Base-by-base conservation (phyloP, 2,888 invertebrate genomes). In the Acanthosoma haemorrhoidale region DNA sequence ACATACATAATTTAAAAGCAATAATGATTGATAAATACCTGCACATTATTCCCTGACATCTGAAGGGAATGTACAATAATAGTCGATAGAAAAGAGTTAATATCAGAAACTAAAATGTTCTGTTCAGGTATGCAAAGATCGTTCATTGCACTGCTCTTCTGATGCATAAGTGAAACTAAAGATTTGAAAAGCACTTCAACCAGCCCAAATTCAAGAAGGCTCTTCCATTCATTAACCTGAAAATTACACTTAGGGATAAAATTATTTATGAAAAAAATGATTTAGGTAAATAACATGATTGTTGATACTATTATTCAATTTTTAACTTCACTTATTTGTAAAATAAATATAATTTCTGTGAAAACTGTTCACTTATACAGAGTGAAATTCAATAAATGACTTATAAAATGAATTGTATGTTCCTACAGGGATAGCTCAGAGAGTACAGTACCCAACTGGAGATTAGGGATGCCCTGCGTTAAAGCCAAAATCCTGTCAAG, bases 191-290 rank as follows among this genome's bases (percentile, higher is more conserved):
- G 72, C 2, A 80, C 79, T 73, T 83, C 83, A 13, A 81, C 76
- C 16, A 83, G 75, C 6, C 83, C 83, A 76, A 80, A 80, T 38
- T 83, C 82, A 60, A 83, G 73, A 29, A 83, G 75, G 13, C 77
- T 76, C 70, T 78, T 70, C 73, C 73, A 73, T 78, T 41, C 72
- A 25, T 61, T 75, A 73, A 79, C 80, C 80, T 81, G 74, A 29
- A 63, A 74, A 36, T 69, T 36, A 70, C 18, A 34, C 18, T 41
- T 41, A 41, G 11, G 11, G 5, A 8, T 3, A 15, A 16, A 18
- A 43, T 18, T 16, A 1, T 9, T 4, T 18, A 21, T 43, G 9
- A 43, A 43, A 43, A 18, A 9, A 16, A n/a, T n/a, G n/a, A n/a
- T n/a, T n/a, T n/a, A n/a, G n/a, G n/a, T n/a, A n/a, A n/a, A n/a